These are phyloP conservation scores for Macrobrachium rosenbergii DNA, from an alignment of 1,140 invertebrate species.

Conservation along the genomic window DNA sequence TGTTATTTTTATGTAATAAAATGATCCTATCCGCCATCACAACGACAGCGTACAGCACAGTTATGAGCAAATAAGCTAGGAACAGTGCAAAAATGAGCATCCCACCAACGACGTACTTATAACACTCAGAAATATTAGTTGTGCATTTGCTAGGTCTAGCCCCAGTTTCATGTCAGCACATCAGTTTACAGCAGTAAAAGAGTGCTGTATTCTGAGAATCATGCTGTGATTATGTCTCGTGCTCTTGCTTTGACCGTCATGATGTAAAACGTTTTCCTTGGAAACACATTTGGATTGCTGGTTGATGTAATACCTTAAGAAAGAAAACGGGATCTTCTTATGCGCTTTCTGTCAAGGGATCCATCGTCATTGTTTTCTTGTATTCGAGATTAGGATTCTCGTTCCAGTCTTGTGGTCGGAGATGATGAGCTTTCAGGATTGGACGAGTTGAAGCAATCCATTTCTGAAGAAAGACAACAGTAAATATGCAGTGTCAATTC, in stretches of 20 bases:
- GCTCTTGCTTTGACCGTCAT: not conserved
- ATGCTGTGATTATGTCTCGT: too few relatives aligned
- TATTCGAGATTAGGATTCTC: slow-evolving; percentile 58
- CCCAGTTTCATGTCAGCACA: too few relatives aligned
- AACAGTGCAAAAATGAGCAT: too few relatives aligned
- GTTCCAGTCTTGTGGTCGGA: slow-evolving; percentile 64
- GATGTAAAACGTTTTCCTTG: not conserved
- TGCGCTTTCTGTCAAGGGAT: slow-evolving; percentile 61
- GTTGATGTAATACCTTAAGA: not conserved
- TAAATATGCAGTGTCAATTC: not conserved
- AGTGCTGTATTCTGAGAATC: too few relatives aligned
- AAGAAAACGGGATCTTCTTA: not conserved
- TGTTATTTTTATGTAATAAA: too few relatives aligned
- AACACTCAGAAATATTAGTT: too few relatives aligned
- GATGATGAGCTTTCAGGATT: slow-evolving; percentile 65
- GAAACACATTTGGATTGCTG: not conserved
- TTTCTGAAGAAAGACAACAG: slow-evolving; percentile 44
- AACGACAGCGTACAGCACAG: too few relatives aligned
- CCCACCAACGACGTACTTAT: too few relatives aligned
- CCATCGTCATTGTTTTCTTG: slow-evolving; percentile 65
- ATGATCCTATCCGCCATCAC: too few relatives aligned
- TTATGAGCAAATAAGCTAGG: too few relatives aligned
- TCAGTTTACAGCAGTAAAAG: too few relatives aligned
- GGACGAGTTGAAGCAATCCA: slow-evolving; percentile 65
- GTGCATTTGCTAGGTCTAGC: too few relatives aligned